Evolutionary conservation across 2,797 vertebrate genomes (phyloP).

Genomic region (Acrocephalus scirpaceus): DNA sequence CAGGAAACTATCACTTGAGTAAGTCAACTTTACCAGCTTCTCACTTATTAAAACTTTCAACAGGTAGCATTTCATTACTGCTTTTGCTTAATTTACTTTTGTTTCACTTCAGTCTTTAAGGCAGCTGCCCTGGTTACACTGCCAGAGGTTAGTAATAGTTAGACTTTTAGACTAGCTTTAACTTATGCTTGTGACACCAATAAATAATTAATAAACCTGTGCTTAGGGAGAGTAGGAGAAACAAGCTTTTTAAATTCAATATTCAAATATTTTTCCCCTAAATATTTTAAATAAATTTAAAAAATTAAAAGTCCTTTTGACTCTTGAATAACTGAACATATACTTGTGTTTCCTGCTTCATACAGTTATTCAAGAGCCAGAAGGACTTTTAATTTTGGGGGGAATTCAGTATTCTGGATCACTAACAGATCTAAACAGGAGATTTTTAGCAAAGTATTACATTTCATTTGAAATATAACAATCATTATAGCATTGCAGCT

Average conservation of each 20-base stretch:
- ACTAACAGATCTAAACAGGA: neutral
- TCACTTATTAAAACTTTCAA: neutral
- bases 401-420: neutral
- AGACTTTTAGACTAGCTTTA: neutral
- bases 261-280: neutral
- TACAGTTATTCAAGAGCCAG: neutral
- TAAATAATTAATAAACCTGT: neutral
- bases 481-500: neutral
- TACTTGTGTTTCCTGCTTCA: too few relatives aligned
- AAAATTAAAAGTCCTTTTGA: neutral
- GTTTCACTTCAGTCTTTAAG: neutral
- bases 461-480: neutral
- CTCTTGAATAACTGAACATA: neutral
- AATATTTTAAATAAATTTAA: neutral
- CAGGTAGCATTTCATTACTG: neutral
- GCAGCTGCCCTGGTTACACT: neutral
- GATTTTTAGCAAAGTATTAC: neutral
- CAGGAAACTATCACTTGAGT: neutral
- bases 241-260: neutral
- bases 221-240: neutral
- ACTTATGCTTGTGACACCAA: neutral
- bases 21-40: neutral
- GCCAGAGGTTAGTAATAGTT: neutral
- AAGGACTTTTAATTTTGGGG: neutral
- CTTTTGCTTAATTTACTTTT: neutral